Percentiles rank a stretch among this genome's conserved stretches.
These are phyloP conservation scores for Gopherus flavomarginatus DNA, from an alignment of 2,113 vertebrate genomes.

Conservation along the genomic window DNA sequence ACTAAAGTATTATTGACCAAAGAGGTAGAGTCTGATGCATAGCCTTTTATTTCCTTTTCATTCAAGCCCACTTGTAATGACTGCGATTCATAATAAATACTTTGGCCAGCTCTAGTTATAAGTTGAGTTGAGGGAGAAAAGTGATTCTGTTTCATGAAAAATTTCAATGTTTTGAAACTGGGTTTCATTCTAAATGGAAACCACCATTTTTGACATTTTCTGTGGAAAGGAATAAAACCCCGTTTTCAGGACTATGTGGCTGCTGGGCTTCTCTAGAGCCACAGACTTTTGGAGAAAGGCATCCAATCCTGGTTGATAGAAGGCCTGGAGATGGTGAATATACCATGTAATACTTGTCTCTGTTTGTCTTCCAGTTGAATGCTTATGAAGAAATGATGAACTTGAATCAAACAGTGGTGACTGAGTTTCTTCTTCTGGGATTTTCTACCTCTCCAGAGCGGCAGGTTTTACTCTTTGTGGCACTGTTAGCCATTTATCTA, in stretches of 20 bases:
- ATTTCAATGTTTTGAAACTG: background rate
- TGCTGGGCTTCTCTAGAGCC: background rate
- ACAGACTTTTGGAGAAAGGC: too few species aligned
- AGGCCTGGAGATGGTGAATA: too few species aligned
- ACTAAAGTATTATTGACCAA: background rate
- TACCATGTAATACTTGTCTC: too few species aligned
- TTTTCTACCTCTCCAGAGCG: background rate
- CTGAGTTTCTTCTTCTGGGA: constrained; percentile 33
- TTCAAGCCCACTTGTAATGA: background rate
- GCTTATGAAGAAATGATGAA: background rate
- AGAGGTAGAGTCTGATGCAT: background rate
- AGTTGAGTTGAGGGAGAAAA: background rate
- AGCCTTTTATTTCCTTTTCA: background rate
- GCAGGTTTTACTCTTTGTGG: background rate
- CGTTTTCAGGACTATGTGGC: background rate
- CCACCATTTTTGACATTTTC: background rate
- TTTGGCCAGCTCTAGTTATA: background rate
- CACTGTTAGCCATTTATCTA: constrained; percentile 14
- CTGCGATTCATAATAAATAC: background rate
- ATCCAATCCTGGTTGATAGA: too few species aligned
- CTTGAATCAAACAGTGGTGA: background rate
- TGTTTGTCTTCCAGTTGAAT: background rate
- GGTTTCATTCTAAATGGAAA: background rate
- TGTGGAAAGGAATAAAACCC: background rate
- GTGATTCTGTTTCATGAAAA: background rate